A percentile compares a stretch with the other conserved stretches of the same genome.
Evolutionary conservation across 2,797 vertebrate species (phyloP).

Genomic region (Myotis daubentonii): DNA sequence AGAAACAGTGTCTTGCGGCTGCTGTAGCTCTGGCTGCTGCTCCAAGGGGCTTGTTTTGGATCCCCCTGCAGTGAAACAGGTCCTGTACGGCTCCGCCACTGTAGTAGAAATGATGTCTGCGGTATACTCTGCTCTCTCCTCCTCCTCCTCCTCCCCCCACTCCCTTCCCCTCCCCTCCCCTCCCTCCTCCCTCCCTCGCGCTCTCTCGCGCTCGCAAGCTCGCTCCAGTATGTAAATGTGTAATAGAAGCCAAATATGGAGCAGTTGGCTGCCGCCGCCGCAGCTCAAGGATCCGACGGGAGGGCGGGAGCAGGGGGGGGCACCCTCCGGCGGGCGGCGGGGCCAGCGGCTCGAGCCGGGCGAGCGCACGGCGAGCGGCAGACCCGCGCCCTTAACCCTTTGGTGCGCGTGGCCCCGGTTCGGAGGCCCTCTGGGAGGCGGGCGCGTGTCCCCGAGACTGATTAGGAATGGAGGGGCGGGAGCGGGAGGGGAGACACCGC

Average conservation of each 20-base stretch:
- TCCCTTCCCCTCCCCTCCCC: conserved; percentile 76
- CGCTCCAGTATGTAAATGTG: conserved; percentile 89
- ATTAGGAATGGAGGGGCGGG: neutral
- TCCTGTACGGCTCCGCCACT: conserved; percentile 91
- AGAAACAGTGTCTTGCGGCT: conserved; percentile 83
- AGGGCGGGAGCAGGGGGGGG: conserved; percentile 74
- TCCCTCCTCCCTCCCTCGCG: conserved; percentile 64
- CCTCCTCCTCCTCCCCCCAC: conserved; percentile 75
- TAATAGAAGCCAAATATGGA: conserved; percentile 94
- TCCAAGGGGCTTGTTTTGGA: conserved; percentile 84
- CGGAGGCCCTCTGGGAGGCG: neutral
- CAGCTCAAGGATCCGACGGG: conserved; percentile 90
- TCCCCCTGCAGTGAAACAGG: conserved; percentile 92
- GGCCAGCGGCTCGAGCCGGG: conserved; percentile 86
- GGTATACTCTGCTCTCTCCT: conserved; percentile 88
- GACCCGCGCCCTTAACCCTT: conserved; percentile 87
- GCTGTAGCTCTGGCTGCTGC: conserved; percentile 77
- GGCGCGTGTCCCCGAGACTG: neutral
- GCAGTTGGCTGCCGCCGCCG: conserved; percentile 93
- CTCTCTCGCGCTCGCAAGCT: conserved; percentile 73
- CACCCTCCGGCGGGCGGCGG: conserved; percentile 86
- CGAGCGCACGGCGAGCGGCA: conserved; percentile 84
- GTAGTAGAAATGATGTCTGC: conserved; percentile 95
- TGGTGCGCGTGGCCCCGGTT: conserved; percentile 12
- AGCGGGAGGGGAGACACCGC: neutral